A percentile compares a stretch with the other conserved stretches of the same genome.
These are phyloP conservation scores for Bathynomus jamesi DNA, from an alignment of 1,140 invertebrate species.

Conservation along the genomic window DNA sequence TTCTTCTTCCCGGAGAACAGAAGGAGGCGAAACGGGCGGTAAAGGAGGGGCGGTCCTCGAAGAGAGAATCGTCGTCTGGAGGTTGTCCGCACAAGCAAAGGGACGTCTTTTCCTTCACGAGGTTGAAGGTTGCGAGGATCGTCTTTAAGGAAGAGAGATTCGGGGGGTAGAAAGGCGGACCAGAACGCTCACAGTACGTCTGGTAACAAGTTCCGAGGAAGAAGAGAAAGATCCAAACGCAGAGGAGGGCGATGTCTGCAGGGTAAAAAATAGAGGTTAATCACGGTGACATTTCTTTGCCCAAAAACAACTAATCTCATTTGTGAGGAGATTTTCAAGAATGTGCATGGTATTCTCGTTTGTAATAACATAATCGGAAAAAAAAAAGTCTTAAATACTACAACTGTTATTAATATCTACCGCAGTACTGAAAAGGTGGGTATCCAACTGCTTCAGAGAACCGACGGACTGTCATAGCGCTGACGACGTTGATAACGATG, in stretches of 20 bases:
- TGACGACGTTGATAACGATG: slow-evolving; percentile 58
- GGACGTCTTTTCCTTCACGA: slow-evolving; percentile 20
- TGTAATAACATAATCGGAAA: no score
- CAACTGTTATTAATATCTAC: slow-evolving; percentile 49
- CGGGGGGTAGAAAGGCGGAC: slow-evolving; percentile 52
- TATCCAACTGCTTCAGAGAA: slow-evolving; percentile 55
- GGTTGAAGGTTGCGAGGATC: slow-evolving; percentile 8
- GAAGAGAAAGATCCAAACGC: slow-evolving; percentile 50
- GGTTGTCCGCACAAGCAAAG: slow-evolving; percentile 15
- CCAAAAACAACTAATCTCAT: no score
- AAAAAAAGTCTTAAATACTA: no score
- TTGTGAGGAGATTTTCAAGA: no score
- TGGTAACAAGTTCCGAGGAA: slow-evolving; percentile 49
- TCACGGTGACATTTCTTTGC: no score
- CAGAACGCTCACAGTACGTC: slow-evolving; percentile 46
- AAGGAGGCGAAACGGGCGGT: slow-evolving; percentile 11
- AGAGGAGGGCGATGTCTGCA: slow-evolving; percentile 51
- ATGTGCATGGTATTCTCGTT: no score
- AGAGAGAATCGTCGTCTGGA: slow-evolving; percentile 16
- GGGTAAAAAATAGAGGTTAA: no score
- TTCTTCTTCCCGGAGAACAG: background rate
- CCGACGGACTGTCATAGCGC: slow-evolving; percentile 50
- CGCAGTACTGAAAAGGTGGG: slow-evolving; percentile 54
- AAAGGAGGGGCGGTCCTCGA: slow-evolving; percentile 22
- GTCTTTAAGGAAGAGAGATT: slow-evolving; percentile 28